These are phyloP conservation scores for Latrodectus geometricus DNA, from an alignment of 1,140 invertebrate genomes.

Conservation along the genomic window DNA sequence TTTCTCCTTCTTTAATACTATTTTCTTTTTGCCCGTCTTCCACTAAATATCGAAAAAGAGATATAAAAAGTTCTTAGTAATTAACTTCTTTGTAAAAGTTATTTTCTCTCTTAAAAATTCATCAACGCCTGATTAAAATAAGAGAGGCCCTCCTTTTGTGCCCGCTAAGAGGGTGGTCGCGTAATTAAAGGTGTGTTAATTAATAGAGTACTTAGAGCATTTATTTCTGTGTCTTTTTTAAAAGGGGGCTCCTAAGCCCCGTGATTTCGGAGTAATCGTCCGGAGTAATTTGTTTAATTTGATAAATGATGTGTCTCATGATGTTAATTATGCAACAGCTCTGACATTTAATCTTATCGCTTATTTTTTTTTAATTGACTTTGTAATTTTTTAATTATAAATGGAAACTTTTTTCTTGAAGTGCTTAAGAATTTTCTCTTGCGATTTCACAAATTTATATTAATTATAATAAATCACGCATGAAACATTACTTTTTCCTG, in stretches of 20 bases:
- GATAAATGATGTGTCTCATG: constrained; percentile 61
- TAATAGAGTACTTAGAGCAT: constrained; percentile 62
- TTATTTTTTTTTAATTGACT: constrained; percentile 49
- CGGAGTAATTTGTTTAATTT: constrained; percentile 61
- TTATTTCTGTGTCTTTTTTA: constrained; percentile 60
- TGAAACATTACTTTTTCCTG: too few relatives aligned
- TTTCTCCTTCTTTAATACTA: neutral
- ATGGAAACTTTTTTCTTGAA: neutral
- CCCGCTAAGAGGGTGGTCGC: neutral
- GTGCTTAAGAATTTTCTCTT: too few relatives aligned
- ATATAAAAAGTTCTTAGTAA: constrained; percentile 34
- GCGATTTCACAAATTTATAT: too few relatives aligned
- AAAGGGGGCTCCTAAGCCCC: constrained; percentile 41
- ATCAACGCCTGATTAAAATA: constrained; percentile 60
- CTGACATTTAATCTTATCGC: constrained; percentile 30
- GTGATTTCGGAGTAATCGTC: constrained; percentile 61
- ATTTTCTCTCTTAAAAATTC: constrained; percentile 61
- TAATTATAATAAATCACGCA: too few relatives aligned
- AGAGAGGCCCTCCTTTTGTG: neutral
- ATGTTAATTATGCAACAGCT: constrained; percentile 61
- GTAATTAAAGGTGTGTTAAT: constrained; percentile 63
- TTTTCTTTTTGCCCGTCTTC: constrained; percentile 21
- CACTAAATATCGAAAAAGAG: constrained; percentile 40
- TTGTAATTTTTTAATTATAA: neutral
- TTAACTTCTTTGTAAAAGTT: constrained; percentile 61